Base-by-base conservation (phyloP, 2,888 invertebrate genomes). In the Philereme vetulata region DNA sequence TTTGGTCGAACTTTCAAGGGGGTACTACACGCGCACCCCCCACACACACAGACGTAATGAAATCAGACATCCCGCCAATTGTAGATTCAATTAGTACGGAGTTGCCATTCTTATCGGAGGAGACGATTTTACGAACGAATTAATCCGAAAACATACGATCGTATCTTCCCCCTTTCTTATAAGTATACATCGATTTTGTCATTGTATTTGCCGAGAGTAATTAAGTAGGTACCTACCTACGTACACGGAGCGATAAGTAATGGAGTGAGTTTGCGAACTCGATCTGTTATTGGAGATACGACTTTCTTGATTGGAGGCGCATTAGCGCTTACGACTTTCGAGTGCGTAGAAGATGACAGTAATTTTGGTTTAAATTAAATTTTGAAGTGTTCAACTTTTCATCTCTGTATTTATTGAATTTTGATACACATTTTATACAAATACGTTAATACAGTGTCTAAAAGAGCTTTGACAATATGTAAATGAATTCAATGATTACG, bases 71-170 rank as follows among this genome's bases (percentile, higher is more conserved):
- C 84, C 86, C 85, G 86, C 84, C 89, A 89, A 90, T 90, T 90
- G 90, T 89, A 90, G 86, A 90, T 91, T 91, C 90, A 92, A 92
- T 92, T 92, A 91, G 90, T 88, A 90, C 85, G 87, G 86, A 88
- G 85, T 90, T 86, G 86, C 90, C 86, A 90, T 92, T 92, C 91
- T 92, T 92, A 92, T 91, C 90, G 86, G 81, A 75, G 67, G 87
- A 87, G 90, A 90, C 91, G 91, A 92, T 92, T 92, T 92, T 88
- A 90, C 91, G 91, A 92, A 89, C 90, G 91, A 92, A 92, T 92
- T 90, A 90, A 90, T 91, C 88, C 89, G 88, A 90, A 92, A 92
- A 90, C 91, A 91, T 90, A 91, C 90, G 91, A 90, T 88, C 79
- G 81, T 87, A 89, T 89, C 89, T 88, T 85, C 90, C 86, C 80